Evolutionary conservation across 2,888 invertebrate genomes (phyloP), one percentile per base, ranked within the genome.

Genomic region (Axea sp.): DNA sequence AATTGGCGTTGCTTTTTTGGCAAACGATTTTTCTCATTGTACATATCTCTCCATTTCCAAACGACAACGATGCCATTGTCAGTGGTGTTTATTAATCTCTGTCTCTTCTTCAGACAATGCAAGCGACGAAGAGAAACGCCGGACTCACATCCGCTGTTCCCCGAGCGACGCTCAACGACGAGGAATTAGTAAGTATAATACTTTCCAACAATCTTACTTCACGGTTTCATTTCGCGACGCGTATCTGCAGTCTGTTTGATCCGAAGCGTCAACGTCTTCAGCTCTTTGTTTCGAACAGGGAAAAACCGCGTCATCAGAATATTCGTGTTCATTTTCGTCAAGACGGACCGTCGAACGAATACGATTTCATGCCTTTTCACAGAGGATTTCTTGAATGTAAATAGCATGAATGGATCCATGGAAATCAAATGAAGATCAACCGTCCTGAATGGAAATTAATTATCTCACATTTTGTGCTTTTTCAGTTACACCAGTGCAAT

Each of bases 121-220:
- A 98, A 77, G 98, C 97, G 26, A 97, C 98, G 74, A 98, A 99
- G 88, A 92, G 99, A 84, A 98, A 98, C 88, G 97, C 98, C 73
- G 98, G 98, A 77, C 91, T 99, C 82, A 97, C 98, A 62, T 98
- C 98, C 43, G 98, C 98, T 22, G 96, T 98, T 15, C 98, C 98
- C 51, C 91, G 98, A 80, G 97, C 99, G 35, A 99, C 99, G 0
- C 91, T 99, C 57, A 99, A 99, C 86, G 99, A 99, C 89, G 99
- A 99, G 89, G 99, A 99, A 90, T 89, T 99, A 95, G 99, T 99
- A 91, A 92, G 95, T 68, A 68, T 28, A 28, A n/a, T n/a, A n/a
- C n/a, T n/a, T n/a, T n/a, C n/a, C n/a, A n/a, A n/a, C n/a, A n/a
- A n/a, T n/a, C n/a, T n/a, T n/a, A n/a, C n/a, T n/a, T n/a, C n/a